Evolutionary conservation across 2,888 invertebrate genomes (phyloP).

Genomic region (Horisme vitalbata): DNA sequence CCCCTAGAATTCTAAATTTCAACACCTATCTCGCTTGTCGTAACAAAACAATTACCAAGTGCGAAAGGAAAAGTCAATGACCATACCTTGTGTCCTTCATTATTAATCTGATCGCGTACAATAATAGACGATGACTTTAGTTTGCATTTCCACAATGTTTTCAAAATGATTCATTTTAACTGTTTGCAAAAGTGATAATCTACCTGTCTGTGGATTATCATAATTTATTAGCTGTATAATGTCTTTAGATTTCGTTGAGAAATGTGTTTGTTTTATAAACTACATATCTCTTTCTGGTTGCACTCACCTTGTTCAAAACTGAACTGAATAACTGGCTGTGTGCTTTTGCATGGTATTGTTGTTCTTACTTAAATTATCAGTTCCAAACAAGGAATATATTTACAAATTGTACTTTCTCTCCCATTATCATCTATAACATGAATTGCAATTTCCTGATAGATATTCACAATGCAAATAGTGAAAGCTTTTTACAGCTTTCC

Average conservation of each 20-base stretch:
- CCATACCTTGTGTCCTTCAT: constrained; percentile 18
- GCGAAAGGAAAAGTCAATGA: constrained; percentile 21
- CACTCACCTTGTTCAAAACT: no score
- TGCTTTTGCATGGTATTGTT: no score
- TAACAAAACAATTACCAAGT: constrained; percentile 21
- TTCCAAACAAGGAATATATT: constrained; percentile 12
- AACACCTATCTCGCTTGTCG: constrained; percentile 24
- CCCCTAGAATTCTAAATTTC: constrained; percentile 40
- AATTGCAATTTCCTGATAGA: constrained; percentile 22
- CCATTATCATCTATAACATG: constrained; percentile 25
- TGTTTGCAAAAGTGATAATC: constrained; percentile 8
- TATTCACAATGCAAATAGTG: constrained; percentile 31
- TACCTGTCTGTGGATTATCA: no score
- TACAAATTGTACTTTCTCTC: constrained; percentile 26
- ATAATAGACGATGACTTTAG: constrained; percentile 23
- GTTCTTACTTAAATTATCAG: constrained; percentile 1
- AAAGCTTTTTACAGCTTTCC: constrained; percentile 40
- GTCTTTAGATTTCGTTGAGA: no score
- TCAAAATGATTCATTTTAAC: no score
- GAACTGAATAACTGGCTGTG: no score
- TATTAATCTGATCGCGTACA: constrained; percentile 20
- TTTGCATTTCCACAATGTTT: constrained; percentile 4
- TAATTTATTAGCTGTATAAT: no score
- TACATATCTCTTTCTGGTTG: no score
- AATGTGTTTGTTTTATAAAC: no score